Evolutionary conservation across 2,113 vertebrate species (phyloP).

Genomic region (Seriola quinqueradiata): DNA sequence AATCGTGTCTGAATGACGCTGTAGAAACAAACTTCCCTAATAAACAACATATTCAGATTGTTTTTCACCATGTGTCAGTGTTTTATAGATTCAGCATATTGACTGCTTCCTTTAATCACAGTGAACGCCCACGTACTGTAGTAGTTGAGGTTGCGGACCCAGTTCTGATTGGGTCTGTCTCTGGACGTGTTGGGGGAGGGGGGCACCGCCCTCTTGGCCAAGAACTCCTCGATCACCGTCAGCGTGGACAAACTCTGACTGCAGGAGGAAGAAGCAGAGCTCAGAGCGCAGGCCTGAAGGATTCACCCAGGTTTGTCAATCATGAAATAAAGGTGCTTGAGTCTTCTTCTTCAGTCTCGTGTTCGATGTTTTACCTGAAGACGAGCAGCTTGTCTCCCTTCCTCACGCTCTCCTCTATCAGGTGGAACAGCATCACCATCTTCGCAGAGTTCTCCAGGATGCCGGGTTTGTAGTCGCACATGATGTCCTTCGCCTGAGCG

Average conservation of each 20-base stretch:
- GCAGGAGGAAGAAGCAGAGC: slow-evolving; percentile 54
- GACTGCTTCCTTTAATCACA: too few relatives aligned
- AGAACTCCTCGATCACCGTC: slow-evolving; percentile 95
- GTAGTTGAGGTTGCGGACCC: slow-evolving; percentile 94
- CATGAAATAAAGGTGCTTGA: background rate
- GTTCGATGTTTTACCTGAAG: slow-evolving; percentile 88
- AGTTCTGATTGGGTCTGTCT: slow-evolving; percentile 87
- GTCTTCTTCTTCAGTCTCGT: background rate
- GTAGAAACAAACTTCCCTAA: too few relatives aligned
- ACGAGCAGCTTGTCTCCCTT: slow-evolving; percentile 95
- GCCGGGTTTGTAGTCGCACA: slow-evolving; percentile 91
- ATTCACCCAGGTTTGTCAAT: background rate
- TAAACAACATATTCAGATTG: background rate
- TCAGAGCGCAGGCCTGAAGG: background rate
- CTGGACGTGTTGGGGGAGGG: slow-evolving; percentile 66
- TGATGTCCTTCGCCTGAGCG: slow-evolving; percentile 92
- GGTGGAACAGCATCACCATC: slow-evolving; percentile 95
- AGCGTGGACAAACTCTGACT: slow-evolving; percentile 97
- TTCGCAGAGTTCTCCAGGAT: slow-evolving; percentile 95
- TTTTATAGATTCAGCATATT: too few relatives aligned
- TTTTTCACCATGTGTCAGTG: background rate
- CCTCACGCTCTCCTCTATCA: slow-evolving; percentile 94
- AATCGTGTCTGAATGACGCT: too few relatives aligned
- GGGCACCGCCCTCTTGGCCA: slow-evolving; percentile 91
- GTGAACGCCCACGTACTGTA: slow-evolving; percentile 83